Conservation (phyloP, 1,140 invertebrate species). For the Drosophila athabasca region DNA sequence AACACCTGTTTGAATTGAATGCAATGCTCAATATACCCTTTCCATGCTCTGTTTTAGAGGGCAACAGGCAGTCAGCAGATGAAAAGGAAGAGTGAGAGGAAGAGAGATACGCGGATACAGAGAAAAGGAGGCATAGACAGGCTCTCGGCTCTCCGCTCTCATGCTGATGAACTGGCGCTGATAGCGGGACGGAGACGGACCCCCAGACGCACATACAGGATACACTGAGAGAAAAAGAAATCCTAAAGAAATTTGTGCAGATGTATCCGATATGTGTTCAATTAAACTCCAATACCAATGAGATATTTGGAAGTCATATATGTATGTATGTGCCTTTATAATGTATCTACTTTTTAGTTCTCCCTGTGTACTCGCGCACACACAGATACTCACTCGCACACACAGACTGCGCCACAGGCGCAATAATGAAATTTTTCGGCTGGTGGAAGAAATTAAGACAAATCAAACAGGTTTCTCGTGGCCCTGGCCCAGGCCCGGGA, state of each 20-base stretch:
- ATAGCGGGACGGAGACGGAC: slow-evolving; percentile 20
- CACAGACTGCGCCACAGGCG: slow-evolving; percentile 20
- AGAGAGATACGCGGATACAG: background rate
- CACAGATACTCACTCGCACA: background rate
- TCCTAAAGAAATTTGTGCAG: too few relatives aligned
- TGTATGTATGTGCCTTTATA: too few relatives aligned
- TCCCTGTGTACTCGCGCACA: slow-evolving; percentile 12
- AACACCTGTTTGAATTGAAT: too few relatives aligned
- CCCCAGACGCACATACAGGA: slow-evolving; percentile 10
- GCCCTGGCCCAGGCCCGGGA: slow-evolving; percentile 6
- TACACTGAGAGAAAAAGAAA: background rate
- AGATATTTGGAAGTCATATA: too few relatives aligned
- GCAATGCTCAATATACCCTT: too few relatives aligned
- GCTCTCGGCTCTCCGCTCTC: slow-evolving; percentile 29
- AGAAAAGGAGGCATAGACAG: slow-evolving; percentile 31
- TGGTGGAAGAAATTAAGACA: slow-evolving; percentile 76
- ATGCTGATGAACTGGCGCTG: slow-evolving; percentile 60
- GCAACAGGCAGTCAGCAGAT: background rate
- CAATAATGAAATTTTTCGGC: slow-evolving; percentile 35
- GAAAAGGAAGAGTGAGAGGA: background rate
- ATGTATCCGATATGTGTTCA: background rate
- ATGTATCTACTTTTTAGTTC: too few relatives aligned
- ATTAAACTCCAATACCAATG: too few relatives aligned
- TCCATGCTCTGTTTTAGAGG: background rate
- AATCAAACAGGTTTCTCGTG: slow-evolving; percentile 69